A percentile compares a stretch with the other conserved stretches of the same genome.
Evolutionary conservation across 1,140 invertebrate genomes (phyloP).

Genomic region (Helicoverpa armigera): DNA sequence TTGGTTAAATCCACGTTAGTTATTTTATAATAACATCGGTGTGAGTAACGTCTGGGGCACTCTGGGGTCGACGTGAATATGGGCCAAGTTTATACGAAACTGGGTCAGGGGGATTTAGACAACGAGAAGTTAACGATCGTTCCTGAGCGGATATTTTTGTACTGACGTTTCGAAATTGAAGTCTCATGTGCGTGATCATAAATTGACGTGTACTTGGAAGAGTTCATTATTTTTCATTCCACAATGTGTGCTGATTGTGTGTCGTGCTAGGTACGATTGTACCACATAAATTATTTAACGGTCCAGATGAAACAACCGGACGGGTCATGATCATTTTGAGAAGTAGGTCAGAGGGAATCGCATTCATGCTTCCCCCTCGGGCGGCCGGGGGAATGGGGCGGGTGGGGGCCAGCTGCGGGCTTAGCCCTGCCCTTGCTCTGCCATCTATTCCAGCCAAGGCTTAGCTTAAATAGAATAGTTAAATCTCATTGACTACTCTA

Average conservation of each 20-base stretch:
- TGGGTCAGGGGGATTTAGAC: constrained; percentile 76
- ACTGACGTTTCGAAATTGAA: constrained; percentile 51
- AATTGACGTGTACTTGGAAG: background rate
- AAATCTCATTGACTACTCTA: constrained; percentile 35
- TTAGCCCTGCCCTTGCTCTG: constrained; percentile 52
- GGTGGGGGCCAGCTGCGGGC: constrained; percentile 29
- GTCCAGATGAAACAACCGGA: constrained; percentile 48
- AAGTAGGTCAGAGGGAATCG: constrained; percentile 76
- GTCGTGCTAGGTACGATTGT: background rate
- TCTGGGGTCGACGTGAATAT: constrained; percentile 67
- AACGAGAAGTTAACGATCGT: constrained; percentile 64
- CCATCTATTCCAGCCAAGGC: constrained; percentile 33
- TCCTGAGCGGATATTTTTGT: constrained; percentile 69
- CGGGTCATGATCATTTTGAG: constrained; percentile 74
- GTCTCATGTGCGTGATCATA: constrained; percentile 6
- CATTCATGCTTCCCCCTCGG: constrained; percentile 58
- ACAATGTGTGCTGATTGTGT: background rate
- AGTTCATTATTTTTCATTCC: background rate
- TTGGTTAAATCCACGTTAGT: background rate
- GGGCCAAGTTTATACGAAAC: constrained; percentile 77
- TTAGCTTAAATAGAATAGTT: constrained; percentile 17
- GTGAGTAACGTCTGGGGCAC: constrained; percentile 60
- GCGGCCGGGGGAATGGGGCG: constrained; percentile 42
- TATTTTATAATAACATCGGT: constrained; percentile 52
- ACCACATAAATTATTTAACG: constrained; percentile 11